Base-by-base conservation (phyloP, 2,113 vertebrate genomes). In the Siniperca knerii region DNA sequence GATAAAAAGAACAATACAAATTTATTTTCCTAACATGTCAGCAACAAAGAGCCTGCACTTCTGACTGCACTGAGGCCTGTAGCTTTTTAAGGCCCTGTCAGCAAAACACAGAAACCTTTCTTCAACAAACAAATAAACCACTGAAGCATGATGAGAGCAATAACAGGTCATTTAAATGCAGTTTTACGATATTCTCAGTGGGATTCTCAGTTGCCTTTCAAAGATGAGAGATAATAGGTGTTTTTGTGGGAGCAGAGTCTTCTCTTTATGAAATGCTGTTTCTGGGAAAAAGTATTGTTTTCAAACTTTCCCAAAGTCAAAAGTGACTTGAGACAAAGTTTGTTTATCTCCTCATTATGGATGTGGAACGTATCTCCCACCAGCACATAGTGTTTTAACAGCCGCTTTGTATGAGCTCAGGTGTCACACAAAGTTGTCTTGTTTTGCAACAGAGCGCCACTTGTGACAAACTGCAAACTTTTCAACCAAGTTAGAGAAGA, bases 391-490 rank as follows among this genome's bases (percentile, higher is more conserved):
- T 2, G 57, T 68, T 57, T 88, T 50, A 79, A 81, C 73, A 42
- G 83, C 20, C 8, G 4, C 83, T 89, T 85, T 90, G 84, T 85
- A 9, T 7, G n/a, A 57, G 76, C 89, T 92, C 83, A 91, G 91
- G 91, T 93, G 92, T 91, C 87, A 68, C 82, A 92, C 90, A 93
- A 73, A 80, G 87, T 89, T 82, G 73, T 92, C 86, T 90, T 83
- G 75, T 89, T 81, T 54, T 35, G 72, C 67, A 74, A 92, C 93
- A 94, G 87, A 92, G 91, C 78, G 1, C 44, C 52, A 3, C 81
- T 92, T 93, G 91, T 93, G 85, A 89, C 83, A 69, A 86, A 86
- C 84, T 66, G 76, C 77, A 88, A 90, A 93, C 90, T 90, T 92
- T 91, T 85, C 85, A 87, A 55, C 61, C 83, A 79, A 89, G 75